Conservation (phyloP, 64 coral and sea anemone genomes). For the Dendronephthya gigantea region DNA sequence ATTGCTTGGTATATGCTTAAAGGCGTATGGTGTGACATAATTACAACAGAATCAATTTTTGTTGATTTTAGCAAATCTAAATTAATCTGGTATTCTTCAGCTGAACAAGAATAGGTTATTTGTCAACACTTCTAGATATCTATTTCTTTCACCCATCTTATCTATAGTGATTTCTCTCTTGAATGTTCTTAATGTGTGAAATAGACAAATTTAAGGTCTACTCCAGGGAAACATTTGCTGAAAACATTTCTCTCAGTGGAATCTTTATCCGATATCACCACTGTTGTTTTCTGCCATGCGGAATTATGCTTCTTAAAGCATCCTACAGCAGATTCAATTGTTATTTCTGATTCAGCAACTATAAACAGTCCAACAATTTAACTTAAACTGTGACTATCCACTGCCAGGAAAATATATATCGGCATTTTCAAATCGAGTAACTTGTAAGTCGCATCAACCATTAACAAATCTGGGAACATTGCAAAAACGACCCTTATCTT, state of each 20-base stretch:
- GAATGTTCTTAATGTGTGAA: conserved; percentile 37
- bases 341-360: conserved; percentile 16
- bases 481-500: conserved; percentile 29
- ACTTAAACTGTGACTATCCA: conserved; percentile 20
- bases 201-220: conserved; percentile 25
- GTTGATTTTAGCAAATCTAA: conserved; percentile 23
- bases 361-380: conserved; percentile 25
- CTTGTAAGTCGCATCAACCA: conserved; percentile 42
- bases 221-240: conserved; percentile 5
- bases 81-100: conserved; percentile 20
- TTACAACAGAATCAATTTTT: conserved; percentile 29
- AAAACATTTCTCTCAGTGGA: conserved; percentile 24
- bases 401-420: conserved; percentile 26
- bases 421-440: conserved; percentile 42
- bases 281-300: conserved; percentile 30
- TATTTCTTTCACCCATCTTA: not conserved
- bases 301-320: conserved; percentile 24
- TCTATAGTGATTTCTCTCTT: conserved; percentile 42
- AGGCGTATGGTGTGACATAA: not conserved
- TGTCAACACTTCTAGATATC: not conserved
- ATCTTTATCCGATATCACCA: conserved; percentile 57
- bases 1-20: not conserved
- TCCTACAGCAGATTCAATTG: conserved; percentile 6
- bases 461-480: conserved; percentile 27
- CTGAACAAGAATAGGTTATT: not conserved